Conservation (phyloP, 2,888 invertebrate species). For the Fragum whitleyi region DNA sequence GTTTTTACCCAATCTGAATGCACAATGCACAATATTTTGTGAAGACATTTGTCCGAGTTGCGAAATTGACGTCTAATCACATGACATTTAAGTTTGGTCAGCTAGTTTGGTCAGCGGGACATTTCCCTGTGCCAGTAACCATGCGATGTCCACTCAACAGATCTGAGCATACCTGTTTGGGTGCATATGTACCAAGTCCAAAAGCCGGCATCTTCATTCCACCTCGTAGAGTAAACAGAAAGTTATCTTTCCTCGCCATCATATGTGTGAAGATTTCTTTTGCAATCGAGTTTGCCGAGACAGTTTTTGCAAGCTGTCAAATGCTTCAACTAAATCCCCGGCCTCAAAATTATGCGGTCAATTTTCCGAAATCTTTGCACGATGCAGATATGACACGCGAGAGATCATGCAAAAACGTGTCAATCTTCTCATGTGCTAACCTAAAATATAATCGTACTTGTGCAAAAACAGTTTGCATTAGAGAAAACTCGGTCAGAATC, state of each 20-base stretch:
- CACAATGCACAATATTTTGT: too few relatives aligned
- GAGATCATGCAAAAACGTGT: neutral
- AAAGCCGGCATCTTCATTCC: conserved; percentile 73
- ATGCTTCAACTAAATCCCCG: too few relatives aligned
- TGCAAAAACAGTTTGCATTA: neutral
- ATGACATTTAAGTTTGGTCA: too few relatives aligned
- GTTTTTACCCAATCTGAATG: too few relatives aligned
- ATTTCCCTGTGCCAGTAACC: too few relatives aligned
- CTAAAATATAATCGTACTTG: neutral
- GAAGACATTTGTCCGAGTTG: too few relatives aligned
- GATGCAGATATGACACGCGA: neutral
- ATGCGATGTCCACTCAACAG: too few relatives aligned
- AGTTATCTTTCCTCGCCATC: conserved; percentile 27
- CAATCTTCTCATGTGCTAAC: neutral
- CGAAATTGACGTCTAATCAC: too few relatives aligned
- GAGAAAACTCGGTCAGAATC: neutral
- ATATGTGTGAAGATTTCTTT: too few relatives aligned
- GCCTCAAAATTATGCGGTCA: neutral
- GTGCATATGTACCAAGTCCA: conserved; percentile 78
- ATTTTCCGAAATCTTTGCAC: neutral
- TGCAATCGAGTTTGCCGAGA: too few relatives aligned
- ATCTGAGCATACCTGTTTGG: conserved; percentile 73
- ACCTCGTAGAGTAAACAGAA: conserved; percentile 65
- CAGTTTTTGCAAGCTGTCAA: too few relatives aligned
- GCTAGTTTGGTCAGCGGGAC: too few relatives aligned